phyloP scores from a whole-genome alignment of 2,113 vertebrate species.

The Gopherus flavomarginatus region DNA sequence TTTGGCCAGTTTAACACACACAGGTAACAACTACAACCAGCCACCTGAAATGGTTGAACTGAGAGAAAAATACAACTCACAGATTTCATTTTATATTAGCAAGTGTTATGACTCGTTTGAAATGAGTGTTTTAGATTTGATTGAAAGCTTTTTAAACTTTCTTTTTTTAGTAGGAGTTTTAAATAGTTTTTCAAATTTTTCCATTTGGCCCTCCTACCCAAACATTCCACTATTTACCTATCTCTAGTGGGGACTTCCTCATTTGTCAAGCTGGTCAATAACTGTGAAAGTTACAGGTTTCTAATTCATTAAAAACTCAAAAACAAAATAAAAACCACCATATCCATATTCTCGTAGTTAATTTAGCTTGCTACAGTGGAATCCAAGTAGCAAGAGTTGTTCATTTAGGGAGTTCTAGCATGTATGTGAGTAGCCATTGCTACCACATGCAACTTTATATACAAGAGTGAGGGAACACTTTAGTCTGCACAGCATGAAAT shows the following conservation, averaged over 20 bases:
- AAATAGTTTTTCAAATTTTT: background rate
- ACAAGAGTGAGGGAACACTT: background rate
- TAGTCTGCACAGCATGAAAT: background rate
- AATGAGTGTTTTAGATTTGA: background rate
- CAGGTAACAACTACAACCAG: background rate
- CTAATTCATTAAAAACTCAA: too few species aligned
- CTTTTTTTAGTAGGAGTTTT: background rate
- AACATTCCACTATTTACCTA: background rate
- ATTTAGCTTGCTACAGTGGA: background rate
- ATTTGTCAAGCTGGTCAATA: background rate
- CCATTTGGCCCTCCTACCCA: background rate
- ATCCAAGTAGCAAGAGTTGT: background rate
- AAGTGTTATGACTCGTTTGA: background rate
- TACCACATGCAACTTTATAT: background rate
- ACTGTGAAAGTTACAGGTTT: too few species aligned
- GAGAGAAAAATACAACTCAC: background rate
- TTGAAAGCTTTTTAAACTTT: background rate
- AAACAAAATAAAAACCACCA: background rate
- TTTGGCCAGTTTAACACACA: background rate
- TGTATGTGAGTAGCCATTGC: background rate
- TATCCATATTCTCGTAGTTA: background rate
- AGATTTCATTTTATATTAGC: background rate
- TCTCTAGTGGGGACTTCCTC: background rate
- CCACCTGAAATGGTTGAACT: background rate
- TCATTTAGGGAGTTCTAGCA: background rate